A percentile compares a stretch with the other conserved stretches of the same genome.
These are phyloP conservation scores for Probaryconus sp. DNA, from an alignment of 1,140 invertebrate genomes.

Conservation along the genomic window DNA sequence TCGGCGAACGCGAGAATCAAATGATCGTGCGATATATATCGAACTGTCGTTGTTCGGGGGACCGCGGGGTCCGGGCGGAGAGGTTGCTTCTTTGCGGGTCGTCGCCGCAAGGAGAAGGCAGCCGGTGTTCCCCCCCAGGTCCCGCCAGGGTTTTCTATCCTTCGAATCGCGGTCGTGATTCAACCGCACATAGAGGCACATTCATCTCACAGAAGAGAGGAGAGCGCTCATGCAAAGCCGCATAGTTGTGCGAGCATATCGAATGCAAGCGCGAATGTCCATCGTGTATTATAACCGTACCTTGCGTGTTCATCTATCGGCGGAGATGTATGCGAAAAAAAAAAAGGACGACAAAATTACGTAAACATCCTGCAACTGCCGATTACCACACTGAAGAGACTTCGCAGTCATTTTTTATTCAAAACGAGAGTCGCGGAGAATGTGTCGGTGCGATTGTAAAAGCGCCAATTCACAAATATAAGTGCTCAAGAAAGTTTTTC, in stretches of 20 bases:
- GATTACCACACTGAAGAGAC: conserved; percentile 67
- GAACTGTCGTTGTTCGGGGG: conserved; percentile 39
- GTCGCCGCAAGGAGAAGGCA: conserved; percentile 45
- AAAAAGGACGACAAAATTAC: conserved; percentile 68
- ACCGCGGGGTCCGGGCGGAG: neutral
- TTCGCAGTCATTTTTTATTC: conserved; percentile 48
- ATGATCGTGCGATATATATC: conserved; percentile 45
- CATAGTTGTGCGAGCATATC: conserved; percentile 49
- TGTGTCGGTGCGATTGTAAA: too few relatives aligned
- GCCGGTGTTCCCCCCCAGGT: conserved; percentile 6
- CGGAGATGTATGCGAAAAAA: conserved; percentile 66
- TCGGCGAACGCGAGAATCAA: conserved; percentile 29
- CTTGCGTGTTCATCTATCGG: conserved; percentile 61
- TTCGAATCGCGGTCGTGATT: conserved; percentile 57
- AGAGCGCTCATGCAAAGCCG: conserved; percentile 48
- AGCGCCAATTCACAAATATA: too few relatives aligned
- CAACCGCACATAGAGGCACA: conserved; percentile 56
- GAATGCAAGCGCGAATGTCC: conserved; percentile 57
- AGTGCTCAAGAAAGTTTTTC: too few relatives aligned
- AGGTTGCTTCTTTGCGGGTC: conserved; percentile 32
- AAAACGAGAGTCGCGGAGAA: too few relatives aligned
- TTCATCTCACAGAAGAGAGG: conserved; percentile 56
- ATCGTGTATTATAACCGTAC: conserved; percentile 58
- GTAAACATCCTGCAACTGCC: conserved; percentile 72
- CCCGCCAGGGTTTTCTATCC: conserved; percentile 30